Percentiles rank a stretch among this genome's conserved stretches.
Evolutionary conservation across 2,888 invertebrate species (phyloP).

Genomic region (Tiliacea citrago): DNA sequence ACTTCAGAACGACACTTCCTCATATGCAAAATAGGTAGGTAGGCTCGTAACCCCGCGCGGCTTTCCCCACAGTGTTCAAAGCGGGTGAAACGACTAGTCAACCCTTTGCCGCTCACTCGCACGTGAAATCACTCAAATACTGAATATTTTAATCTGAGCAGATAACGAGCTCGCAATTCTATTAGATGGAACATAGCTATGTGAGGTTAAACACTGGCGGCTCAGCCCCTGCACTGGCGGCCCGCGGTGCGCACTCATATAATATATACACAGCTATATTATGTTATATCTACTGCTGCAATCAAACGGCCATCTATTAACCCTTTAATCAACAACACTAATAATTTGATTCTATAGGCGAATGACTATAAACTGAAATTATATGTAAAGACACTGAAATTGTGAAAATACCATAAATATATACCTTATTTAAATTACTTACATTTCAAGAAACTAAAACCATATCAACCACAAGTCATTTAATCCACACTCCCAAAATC

Average conservation of each 20-base stretch:
- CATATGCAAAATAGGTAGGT: constrained; percentile 82
- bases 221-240: constrained; percentile 72
- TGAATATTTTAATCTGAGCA: constrained; percentile 91
- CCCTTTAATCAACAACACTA: constrained; percentile 41
- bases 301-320: constrained; percentile 60
- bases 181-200: constrained; percentile 90
- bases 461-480: background rate
- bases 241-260: constrained; percentile 45
- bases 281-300: constrained; percentile 35
- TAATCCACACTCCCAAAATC: constrained; percentile 15
- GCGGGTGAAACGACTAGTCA: constrained; percentile 89
- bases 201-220: constrained; percentile 84
- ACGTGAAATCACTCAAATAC: constrained; percentile 91
- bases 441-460: background rate
- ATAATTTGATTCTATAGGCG: constrained; percentile 40
- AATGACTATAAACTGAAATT: background rate
- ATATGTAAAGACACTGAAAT: background rate
- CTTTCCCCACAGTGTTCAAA: constrained; percentile 89
- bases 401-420: background rate
- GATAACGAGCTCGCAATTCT: constrained; percentile 91
- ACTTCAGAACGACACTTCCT: constrained; percentile 77
- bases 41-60: constrained; percentile 74
- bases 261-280: constrained; percentile 14
- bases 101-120: constrained; percentile 90
- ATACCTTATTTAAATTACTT: background rate